A percentile compares a stretch with the other conserved stretches of the same genome.
phyloP scores from a whole-genome alignment of 2,797 vertebrate genomes.

The Poeciliopsis presidionis region DNA sequence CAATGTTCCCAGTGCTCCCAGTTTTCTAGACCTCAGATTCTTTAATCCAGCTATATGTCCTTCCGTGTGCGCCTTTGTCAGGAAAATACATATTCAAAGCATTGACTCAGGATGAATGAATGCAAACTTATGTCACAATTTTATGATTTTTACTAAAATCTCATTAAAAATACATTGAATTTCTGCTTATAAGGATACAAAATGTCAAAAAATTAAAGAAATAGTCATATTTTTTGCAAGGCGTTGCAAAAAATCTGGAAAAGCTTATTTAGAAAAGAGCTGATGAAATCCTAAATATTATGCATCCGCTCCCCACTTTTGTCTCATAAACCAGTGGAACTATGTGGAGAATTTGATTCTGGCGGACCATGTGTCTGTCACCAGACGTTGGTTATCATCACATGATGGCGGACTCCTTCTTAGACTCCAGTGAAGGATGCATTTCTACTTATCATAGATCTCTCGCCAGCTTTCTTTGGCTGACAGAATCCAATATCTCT shows the following conservation, averaged over 20 bases:
- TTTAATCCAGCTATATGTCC: constrained; percentile 14
- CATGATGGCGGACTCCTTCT: constrained; percentile 8
- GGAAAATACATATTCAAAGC: constrained; percentile 21
- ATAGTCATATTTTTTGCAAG: not conserved
- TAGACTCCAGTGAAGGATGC: constrained; percentile 16
- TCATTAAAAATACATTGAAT: not conserved
- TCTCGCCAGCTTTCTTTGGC: constrained; percentile 20
- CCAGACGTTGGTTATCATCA: constrained; percentile 32
- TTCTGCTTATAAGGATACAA: not conserved
- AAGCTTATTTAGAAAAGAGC: constrained; percentile 10
- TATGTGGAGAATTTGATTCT: constrained; percentile 36
- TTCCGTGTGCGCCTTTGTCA: constrained; percentile 25
- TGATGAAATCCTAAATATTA: constrained; percentile 16
- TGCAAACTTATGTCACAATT: not conserved
- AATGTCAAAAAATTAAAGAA: not conserved
- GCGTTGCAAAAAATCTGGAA: not conserved
- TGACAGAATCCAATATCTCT: constrained; percentile 21
- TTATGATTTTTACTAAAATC: not conserved
- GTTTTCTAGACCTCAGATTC: constrained; percentile 10
- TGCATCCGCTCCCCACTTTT: constrained; percentile 24
- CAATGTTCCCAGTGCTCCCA: not conserved
- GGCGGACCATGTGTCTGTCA: constrained; percentile 39
- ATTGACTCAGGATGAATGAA: not conserved
- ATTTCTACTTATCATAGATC: constrained; percentile 29
- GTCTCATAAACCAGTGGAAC: constrained; percentile 24